Conservation (phyloP, 2,113 vertebrate species). For the Ameiurus melas region DNA sequence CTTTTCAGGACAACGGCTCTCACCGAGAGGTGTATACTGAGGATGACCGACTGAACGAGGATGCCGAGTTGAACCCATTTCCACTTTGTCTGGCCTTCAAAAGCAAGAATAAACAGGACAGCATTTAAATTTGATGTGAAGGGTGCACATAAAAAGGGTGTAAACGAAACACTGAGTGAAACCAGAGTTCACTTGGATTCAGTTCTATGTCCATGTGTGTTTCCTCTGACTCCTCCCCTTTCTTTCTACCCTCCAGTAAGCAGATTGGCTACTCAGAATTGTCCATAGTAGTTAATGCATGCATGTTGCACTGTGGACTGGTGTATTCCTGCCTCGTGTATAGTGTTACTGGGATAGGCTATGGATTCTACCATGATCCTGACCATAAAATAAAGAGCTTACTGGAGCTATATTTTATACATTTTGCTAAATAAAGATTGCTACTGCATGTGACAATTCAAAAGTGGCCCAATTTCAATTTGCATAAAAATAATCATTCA, state of each 20-base stretch:
- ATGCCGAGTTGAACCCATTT: not conserved
- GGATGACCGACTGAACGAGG: not conserved
- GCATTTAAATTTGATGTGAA: not conserved
- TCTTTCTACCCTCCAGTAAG: not conserved
- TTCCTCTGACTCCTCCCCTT: not conserved
- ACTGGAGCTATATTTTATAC: not conserved
- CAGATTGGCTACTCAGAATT: not conserved
- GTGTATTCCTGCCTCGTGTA: not conserved
- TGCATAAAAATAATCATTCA: not conserved
- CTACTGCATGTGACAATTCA: not conserved
- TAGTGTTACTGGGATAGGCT: not conserved
- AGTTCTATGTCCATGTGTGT: not conserved
- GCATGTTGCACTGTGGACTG: not conserved
- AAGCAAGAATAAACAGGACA: conserved; percentile 12
- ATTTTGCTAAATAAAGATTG: not conserved
- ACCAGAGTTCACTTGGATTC: not conserved
- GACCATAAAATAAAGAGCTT: not conserved
- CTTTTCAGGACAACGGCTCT: conserved; percentile 25
- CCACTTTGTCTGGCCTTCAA: conserved; percentile 32
- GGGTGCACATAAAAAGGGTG: not conserved
- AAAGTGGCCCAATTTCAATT: not conserved
- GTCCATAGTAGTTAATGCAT: too few species aligned
- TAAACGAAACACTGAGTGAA: not conserved
- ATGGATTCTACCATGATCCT: not conserved
- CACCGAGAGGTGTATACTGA: conserved; percentile 16